These are phyloP conservation scores for Brachyalestes nurse DNA, from an alignment of 2,797 vertebrate species.

Conservation along the genomic window DNA sequence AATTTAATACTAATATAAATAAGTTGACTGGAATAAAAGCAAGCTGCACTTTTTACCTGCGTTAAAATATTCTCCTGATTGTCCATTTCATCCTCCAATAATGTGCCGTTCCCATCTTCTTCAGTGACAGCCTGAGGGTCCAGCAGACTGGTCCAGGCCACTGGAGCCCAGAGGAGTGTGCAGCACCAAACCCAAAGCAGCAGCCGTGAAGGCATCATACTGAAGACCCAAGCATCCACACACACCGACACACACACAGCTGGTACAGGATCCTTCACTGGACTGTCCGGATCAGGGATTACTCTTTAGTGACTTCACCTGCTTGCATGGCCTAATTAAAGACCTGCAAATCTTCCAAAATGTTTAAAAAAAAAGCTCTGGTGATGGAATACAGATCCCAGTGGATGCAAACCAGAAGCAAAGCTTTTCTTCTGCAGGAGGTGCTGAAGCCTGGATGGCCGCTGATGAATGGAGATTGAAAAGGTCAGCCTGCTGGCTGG, in stretches of 20 bases:
- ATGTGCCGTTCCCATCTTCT: slow-evolving; percentile 61
- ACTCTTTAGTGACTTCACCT: neutral
- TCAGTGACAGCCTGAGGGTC: slow-evolving; percentile 55
- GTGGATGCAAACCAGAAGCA: slow-evolving; percentile 9
- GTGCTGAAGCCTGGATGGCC: slow-evolving; percentile 29
- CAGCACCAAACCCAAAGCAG: slow-evolving; percentile 41
- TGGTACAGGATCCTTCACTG: neutral
- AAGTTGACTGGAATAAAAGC: neutral
- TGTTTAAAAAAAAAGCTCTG: slow-evolving; percentile 2
- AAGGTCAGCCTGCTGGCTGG: slow-evolving; percentile 42
- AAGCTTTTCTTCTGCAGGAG: slow-evolving; percentile 17
- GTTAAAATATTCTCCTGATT: slow-evolving; percentile 90
- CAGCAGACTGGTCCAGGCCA: slow-evolving; percentile 22
- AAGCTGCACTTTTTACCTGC: slow-evolving; percentile 75
- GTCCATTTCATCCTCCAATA: slow-evolving; percentile 85
- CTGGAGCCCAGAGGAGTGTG: slow-evolving; percentile 30
- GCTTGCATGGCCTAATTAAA: neutral
- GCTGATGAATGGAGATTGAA: slow-evolving; percentile 50
- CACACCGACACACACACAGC: neutral
- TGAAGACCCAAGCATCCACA: slow-evolving; percentile 7
- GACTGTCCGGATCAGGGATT: slow-evolving; percentile 2
- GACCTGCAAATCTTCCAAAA: neutral
- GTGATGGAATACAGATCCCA: slow-evolving; percentile 28
- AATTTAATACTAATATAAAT: too few species aligned
- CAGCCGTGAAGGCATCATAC: slow-evolving; percentile 43